Conservation (phyloP, 2,888 invertebrate species). For the Iphiclides podalirius region DNA sequence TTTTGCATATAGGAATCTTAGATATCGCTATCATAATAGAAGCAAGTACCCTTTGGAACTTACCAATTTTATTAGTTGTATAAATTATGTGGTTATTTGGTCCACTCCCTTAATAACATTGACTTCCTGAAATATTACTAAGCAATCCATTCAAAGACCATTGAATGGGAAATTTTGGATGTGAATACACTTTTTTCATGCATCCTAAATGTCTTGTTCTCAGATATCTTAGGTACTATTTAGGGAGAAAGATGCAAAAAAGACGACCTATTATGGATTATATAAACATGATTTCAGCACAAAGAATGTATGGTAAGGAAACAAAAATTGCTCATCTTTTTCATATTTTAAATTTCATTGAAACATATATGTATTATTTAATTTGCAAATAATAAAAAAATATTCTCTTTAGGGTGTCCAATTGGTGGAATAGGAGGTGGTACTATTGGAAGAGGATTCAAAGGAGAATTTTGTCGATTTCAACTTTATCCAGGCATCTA, state of each 20-base stretch:
- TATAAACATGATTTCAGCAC: slow-evolving; percentile 83
- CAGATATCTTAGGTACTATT: slow-evolving; percentile 87
- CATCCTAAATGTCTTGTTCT: no score
- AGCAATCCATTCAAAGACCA: no score
- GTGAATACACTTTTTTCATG: no score
- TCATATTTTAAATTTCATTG: background rate
- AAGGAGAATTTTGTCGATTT: slow-evolving; percentile 95
- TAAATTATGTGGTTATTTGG: no score
- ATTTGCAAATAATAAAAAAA: background rate
- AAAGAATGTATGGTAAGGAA: slow-evolving; percentile 90
- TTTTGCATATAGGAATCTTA: background rate
- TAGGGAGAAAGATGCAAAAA: slow-evolving; percentile 82
- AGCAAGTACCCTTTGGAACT: no score
- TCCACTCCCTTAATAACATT: no score
- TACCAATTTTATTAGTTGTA: no score
- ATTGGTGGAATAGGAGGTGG: slow-evolving; percentile 77
- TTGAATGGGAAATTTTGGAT: no score
- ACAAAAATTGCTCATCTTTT: background rate
- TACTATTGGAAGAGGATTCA: slow-evolving; percentile 94
- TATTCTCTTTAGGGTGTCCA: slow-evolving; percentile 79
- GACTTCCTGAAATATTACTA: no score
- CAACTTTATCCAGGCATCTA: slow-evolving; percentile 94
- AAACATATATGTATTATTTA: background rate
- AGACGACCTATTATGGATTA: slow-evolving; percentile 90
- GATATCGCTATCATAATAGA: no score